Conservation (phyloP, 2,113 vertebrate genomes). For the Ivindomyrus marchei region DNA sequence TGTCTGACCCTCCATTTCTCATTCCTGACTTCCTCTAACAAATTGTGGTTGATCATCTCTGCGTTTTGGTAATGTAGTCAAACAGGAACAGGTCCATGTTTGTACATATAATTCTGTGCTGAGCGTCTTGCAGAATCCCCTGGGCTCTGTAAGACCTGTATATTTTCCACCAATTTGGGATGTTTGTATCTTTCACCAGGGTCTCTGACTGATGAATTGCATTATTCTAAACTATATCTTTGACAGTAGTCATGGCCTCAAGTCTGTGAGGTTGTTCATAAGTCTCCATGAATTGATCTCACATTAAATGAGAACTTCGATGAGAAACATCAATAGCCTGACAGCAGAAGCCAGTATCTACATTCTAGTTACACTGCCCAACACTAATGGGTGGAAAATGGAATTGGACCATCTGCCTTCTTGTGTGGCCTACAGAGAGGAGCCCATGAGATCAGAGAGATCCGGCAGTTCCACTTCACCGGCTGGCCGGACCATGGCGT, state of each 20-base stretch:
- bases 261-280: neutral
- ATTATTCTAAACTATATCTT: slow-evolving; percentile 13
- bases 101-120: neutral
- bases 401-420: neutral
- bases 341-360: neutral
- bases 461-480: slow-evolving; percentile 95
- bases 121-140: neutral
- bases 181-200: slow-evolving; percentile 4
- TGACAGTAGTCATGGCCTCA: neutral
- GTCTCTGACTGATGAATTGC: neutral
- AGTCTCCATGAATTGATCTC: neutral
- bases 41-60: neutral
- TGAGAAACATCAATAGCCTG: neutral
- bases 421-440: slow-evolving; percentile 65
- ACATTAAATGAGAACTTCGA: slow-evolving; percentile 19
- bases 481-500: slow-evolving; percentile 97
- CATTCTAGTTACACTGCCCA: neutral
- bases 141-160: neutral
- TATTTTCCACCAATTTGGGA: slow-evolving; percentile 8
- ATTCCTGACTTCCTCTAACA: neutral
- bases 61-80: neutral
- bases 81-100: neutral
- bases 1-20: neutral
- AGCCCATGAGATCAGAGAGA: slow-evolving; percentile 89
- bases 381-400: neutral